Conservation (phyloP, 2,888 invertebrate genomes). For the Tanytarsus gracilentus region DNA sequence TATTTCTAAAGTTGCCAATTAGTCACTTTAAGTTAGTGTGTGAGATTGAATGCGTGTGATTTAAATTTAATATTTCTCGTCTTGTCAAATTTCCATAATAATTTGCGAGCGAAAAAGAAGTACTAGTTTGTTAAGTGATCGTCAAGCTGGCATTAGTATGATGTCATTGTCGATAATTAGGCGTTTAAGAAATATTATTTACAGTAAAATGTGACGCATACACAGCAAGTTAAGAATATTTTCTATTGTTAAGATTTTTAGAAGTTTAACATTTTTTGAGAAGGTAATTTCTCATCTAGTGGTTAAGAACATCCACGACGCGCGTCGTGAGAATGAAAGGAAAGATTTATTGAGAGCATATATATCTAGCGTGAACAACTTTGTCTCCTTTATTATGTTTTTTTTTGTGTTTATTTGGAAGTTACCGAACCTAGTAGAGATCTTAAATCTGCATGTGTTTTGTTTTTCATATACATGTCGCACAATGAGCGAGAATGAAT, state of each 20-base stretch:
- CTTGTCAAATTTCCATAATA: neutral
- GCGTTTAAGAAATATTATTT: neutral
- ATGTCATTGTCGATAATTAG: conserved; percentile 26
- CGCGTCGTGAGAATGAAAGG: conserved; percentile 21
- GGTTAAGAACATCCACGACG: neutral
- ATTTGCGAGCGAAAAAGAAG: neutral
- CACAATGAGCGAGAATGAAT: neutral
- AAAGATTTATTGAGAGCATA: conserved; percentile 1
- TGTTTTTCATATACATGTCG: neutral
- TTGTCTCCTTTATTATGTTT: neutral
- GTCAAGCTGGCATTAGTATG: conserved; percentile 26
- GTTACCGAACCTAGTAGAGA: conserved; percentile 23
- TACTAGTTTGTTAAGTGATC: neutral
- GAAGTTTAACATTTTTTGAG: neutral
- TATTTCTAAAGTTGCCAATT: neutral
- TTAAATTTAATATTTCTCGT: neutral
- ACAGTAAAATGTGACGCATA: neutral
- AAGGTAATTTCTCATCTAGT: conserved; percentile 27
- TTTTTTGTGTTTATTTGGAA: conserved; percentile 3
- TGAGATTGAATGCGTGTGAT: conserved; percentile 9
- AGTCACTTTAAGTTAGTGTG: no score
- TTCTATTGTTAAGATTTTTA: neutral
- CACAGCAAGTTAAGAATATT: neutral
- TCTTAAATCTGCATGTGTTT: neutral
- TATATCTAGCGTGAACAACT: no score